Percentiles rank a stretch among this genome's conserved stretches.
Evolutionary conservation across 2,113 vertebrate genomes (phyloP).

Genomic region (Limanda limanda): DNA sequence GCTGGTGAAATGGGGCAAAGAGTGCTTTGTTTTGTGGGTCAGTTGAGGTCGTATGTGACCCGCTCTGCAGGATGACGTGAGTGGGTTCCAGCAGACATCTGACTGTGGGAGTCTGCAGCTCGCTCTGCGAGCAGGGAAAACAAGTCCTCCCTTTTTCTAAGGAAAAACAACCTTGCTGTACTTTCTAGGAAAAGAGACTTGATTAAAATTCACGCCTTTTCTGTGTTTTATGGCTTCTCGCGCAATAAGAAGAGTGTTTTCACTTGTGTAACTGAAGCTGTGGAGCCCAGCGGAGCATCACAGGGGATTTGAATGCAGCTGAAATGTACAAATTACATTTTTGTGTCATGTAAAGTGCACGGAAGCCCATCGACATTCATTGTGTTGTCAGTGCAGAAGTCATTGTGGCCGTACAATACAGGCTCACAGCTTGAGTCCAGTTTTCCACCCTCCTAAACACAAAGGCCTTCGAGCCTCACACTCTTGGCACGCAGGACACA

Average conservation of each 20-base stretch:
- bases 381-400: slow-evolving; percentile 35
- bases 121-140: slow-evolving; percentile 41
- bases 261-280: slow-evolving; percentile 3
- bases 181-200: slow-evolving; percentile 25
- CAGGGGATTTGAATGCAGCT: slow-evolving; percentile 21
- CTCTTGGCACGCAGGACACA: slow-evolving; percentile 65
- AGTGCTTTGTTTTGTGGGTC: slow-evolving; percentile 55
- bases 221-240: slow-evolving; percentile 30
- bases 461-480: slow-evolving; percentile 50
- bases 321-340: slow-evolving; percentile 15
- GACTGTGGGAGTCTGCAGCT: slow-evolving; percentile 61
- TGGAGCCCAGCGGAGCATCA: slow-evolving; percentile 2
- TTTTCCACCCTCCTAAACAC: slow-evolving; percentile 44
- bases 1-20: slow-evolving; percentile 42
- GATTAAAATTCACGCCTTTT: slow-evolving; percentile 37
- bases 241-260: slow-evolving; percentile 7
- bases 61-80: slow-evolving; percentile 48
- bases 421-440: slow-evolving; percentile 35
- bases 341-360: slow-evolving; percentile 19
- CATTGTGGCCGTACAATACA: slow-evolving; percentile 26
- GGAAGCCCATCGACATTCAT: neutral
- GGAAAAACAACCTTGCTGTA: slow-evolving; percentile 62
- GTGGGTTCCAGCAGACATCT: slow-evolving; percentile 37
- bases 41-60: slow-evolving; percentile 50
- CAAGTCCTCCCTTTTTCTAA: slow-evolving; percentile 62